Conservation (phyloP, 2,797 vertebrate species). For the Danionella dracula region DNA sequence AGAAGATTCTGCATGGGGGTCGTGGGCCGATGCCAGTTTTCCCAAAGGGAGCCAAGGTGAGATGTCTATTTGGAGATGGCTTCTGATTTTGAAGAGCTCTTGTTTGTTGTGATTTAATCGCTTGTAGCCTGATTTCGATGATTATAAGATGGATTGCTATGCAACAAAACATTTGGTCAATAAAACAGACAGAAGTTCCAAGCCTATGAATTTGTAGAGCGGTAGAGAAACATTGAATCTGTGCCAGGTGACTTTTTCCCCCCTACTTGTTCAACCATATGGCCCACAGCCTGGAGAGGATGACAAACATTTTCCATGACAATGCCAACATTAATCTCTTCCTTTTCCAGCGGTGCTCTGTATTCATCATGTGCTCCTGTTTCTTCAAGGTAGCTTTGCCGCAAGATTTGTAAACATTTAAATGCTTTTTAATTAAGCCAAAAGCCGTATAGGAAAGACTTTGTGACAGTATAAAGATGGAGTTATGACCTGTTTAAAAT, state of each 20-base stretch:
- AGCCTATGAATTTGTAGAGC: background rate
- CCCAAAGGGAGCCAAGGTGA: constrained; percentile 81
- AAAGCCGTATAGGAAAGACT: background rate
- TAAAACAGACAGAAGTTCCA: constrained; percentile 7
- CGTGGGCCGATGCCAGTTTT: constrained; percentile 71
- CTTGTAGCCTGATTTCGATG: background rate
- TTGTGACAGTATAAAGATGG: no score
- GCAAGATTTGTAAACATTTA: no score
- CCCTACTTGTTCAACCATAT: constrained; percentile 58
- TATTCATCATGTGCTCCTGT: constrained; percentile 13
- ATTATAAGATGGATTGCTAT: background rate
- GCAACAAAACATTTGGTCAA: constrained; percentile 9
- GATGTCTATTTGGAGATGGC: background rate
- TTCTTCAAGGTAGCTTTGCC: constrained; percentile 40
- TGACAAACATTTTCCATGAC: constrained; percentile 64
- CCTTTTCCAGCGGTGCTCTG: constrained; percentile 51
- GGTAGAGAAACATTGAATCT: constrained; percentile 18
- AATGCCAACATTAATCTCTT: constrained; percentile 57
- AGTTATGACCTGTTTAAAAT: no score
- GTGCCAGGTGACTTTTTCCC: constrained; percentile 38
- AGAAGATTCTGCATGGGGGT: constrained; percentile 82
- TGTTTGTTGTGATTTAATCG: background rate
- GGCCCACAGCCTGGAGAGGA: constrained; percentile 54
- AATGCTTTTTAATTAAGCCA: constrained; percentile 10
- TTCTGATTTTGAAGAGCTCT: background rate